These are phyloP conservation scores for Heteromormyrus szaboi DNA, from an alignment of 2,797 vertebrate species.

Conservation along the genomic window DNA sequence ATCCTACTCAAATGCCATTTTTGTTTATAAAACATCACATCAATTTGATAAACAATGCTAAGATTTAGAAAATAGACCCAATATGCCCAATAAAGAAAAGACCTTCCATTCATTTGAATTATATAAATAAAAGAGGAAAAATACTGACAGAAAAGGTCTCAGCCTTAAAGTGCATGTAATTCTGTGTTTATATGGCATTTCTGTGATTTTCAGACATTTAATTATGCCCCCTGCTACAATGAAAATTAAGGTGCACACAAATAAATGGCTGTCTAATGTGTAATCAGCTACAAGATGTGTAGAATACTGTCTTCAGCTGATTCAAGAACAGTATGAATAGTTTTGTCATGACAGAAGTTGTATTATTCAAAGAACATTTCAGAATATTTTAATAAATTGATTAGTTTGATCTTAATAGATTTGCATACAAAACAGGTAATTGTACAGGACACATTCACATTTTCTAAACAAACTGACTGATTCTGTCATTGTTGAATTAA, in stretches of 20 bases:
- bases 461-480: neutral
- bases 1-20: neutral
- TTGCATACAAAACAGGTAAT: neutral
- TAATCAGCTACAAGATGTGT: neutral
- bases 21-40: neutral
- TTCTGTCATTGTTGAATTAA: neutral
- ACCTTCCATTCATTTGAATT: neutral
- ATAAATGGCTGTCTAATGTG: neutral
- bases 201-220: neutral
- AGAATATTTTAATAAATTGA: neutral
- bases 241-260: neutral
- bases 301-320: neutral
- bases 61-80: neutral
- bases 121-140: neutral
- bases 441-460: neutral
- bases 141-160: neutral
- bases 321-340: neutral
- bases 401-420: neutral
- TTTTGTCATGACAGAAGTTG: neutral
- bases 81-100: neutral
- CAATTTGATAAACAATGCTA: neutral
- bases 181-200: neutral
- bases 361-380: neutral
- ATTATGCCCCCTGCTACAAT: neutral
- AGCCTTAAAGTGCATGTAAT: neutral